These are phyloP conservation scores for Perithous albicinctus DNA, from an alignment of 2,888 invertebrate genomes.

Conservation along the genomic window DNA sequence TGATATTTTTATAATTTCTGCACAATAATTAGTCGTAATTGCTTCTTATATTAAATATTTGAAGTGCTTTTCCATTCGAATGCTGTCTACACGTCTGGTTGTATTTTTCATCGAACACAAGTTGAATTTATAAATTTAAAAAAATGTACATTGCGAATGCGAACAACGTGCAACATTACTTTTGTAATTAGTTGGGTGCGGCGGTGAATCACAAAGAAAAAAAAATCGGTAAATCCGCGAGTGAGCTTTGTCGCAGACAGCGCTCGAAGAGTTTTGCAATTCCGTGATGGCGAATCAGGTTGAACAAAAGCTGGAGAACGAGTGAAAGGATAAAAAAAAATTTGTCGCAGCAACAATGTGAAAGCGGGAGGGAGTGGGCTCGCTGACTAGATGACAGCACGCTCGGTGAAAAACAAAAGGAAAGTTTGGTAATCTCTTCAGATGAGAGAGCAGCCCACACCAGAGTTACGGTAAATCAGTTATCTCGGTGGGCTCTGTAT, in stretches of 20 bases:
- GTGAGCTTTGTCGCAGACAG: background rate
- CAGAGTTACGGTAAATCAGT: conserved; percentile 40
- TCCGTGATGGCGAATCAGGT: background rate
- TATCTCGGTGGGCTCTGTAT: conserved; percentile 23
- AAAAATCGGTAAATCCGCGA: background rate
- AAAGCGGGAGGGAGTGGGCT: background rate
- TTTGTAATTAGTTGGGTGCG: conserved; percentile 8
- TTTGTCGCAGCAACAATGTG: background rate
- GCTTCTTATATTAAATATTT: too few relatives aligned
- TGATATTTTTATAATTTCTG: too few relatives aligned
- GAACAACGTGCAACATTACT: background rate
- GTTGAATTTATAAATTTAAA: background rate
- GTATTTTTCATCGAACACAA: background rate
- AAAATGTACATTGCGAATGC: background rate
- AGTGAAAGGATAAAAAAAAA: conserved; percentile 11
- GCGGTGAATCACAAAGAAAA: background rate
- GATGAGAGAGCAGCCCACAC: conserved; percentile 37
- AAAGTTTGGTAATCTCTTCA: conserved; percentile 60
- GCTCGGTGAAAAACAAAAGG: conserved; percentile 44
- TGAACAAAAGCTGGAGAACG: conserved; percentile 6
- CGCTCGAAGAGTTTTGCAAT: conserved; percentile 11
- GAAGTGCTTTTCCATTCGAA: too few relatives aligned
- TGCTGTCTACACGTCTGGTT: too few relatives aligned
- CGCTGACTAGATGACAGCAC: background rate
- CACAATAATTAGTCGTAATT: too few relatives aligned